Evolutionary conservation across 2,113 vertebrate genomes (phyloP), one percentile per base, ranked within the genome.

Genomic region (Labeo rohita): DNA sequence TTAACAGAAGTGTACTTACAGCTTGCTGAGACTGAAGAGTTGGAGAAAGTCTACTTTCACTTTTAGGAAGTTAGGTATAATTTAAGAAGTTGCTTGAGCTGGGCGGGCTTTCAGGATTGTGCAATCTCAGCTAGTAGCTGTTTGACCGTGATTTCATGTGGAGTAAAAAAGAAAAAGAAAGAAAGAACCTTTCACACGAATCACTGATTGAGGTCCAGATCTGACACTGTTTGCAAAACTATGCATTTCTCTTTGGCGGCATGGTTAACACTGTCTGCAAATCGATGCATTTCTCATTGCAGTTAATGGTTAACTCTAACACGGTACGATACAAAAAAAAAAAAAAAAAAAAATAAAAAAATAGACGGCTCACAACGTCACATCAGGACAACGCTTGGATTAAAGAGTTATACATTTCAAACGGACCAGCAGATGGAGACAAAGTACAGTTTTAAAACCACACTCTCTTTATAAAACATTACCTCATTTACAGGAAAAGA

Each of bases 41-140:
- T 74, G 86, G 85, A 79, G 72, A 75, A 83, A 59, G 61, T 72
- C 68, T 45, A n/a, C 82, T 88, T 90, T 88, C 87, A 87, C 85
- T 88, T 81, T 47, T 8, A 86, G 63, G 63, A 82, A 76, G 77
- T 59, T 85, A 63, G 74, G 18, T 39, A 66, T 8, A 54, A 59
- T 36, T 73, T 83, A 28, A 77, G 39, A 21, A 66, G 12, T 12
- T 43, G 2, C 15, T 34, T 54, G 6, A 21, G 6, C 16, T n/a
- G 70, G 87, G 83, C 68, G 83, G 87, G 45, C 54, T 80, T 80
- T 66, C 18, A 36, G 5, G 13, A 39, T 49, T 87, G 66, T 23
- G 18, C 56, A 84, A 81, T 84, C 75, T 65, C 63, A 16, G 49
- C 21, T 28, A 4, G 13, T 16, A 81, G 28, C 28, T 28, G 28